Base-by-base conservation (phyloP, 2,113 vertebrate genomes). In the Oreochromis niloticus region DNA sequence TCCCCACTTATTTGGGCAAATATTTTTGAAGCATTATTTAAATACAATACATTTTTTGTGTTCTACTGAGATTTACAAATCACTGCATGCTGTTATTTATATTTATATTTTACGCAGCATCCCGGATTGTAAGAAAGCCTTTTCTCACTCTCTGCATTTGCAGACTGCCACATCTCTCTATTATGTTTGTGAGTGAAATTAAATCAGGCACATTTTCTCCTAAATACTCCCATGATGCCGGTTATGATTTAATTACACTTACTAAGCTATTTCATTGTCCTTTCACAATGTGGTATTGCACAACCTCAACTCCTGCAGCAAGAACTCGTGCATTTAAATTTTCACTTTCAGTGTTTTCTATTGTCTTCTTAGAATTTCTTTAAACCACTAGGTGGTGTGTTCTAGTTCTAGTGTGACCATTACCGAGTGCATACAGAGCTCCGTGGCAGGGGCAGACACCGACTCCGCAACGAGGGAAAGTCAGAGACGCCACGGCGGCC, bases 391-490 rank as follows among this genome's bases (percentile, higher is more conserved):
- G 73, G 46, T 52, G 27, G 73, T 78, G 46, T 52, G 27, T 52
- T 78, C 24, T 4, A 32, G 17, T 13, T 52, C 7, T 22, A 24
- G 3, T 11, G 48, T 22, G 52, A 24, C 7, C 27, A 30, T 96
- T 97, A 99, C 99, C 98, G 17, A 99, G 96, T 82, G 98, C 98
- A 91, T 99, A 99, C 75, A 99, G 97, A 83, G 98, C 97, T 30
- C 98, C 98, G 16, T 99, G 97, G 87, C 97, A 99, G 1, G 98
- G 95, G 86, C 98, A 99, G 17, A 98, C 97, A 39, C 98, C 98
- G 5, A 99, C 96, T 41, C 98, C 98, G 93, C 97, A 99, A 11
- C 98, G 98, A 12, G 99, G 98, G 56, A 97, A 97, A 90, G 97
- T 99, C 94, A 99, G 97, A 11, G 98, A 99, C 13, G 98, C 97